Evolutionary conservation across 2,888 invertebrate genomes (phyloP).

Genomic region (Apodemia zela): DNA sequence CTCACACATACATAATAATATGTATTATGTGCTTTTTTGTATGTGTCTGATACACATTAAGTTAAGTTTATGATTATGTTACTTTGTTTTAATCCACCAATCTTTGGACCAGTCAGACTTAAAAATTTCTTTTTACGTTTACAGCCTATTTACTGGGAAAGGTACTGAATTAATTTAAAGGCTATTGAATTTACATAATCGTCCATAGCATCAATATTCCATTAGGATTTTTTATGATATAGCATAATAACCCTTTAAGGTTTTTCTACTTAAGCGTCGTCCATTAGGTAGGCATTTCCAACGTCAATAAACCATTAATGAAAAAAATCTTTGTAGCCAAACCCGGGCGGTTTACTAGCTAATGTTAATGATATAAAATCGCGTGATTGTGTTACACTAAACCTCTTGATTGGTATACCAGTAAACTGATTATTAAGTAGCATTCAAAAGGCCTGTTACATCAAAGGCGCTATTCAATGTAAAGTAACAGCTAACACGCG

Average conservation of each 20-base stretch:
- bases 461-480: background rate
- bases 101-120: too few relatives aligned
- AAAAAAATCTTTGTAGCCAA: background rate
- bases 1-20: too few relatives aligned
- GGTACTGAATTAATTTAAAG: too few relatives aligned
- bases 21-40: too few relatives aligned
- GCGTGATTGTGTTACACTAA: background rate
- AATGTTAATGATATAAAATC: background rate
- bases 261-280: background rate
- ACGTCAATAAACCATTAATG: background rate
- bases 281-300: background rate
- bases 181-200: slow-evolving; percentile 1
- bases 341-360: background rate
- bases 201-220: background rate
- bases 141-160: background rate
- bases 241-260: background rate
- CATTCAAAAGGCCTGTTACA: background rate
- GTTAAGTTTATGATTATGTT: too few relatives aligned
- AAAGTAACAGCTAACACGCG: background rate
- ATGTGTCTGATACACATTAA: too few relatives aligned
- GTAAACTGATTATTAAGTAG: background rate
- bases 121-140: background rate
- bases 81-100: too few relatives aligned
- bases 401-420: background rate
- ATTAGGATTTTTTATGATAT: background rate